Conservation (phyloP, 2,113 vertebrate genomes). For the Neotoma lepida region DNA sequence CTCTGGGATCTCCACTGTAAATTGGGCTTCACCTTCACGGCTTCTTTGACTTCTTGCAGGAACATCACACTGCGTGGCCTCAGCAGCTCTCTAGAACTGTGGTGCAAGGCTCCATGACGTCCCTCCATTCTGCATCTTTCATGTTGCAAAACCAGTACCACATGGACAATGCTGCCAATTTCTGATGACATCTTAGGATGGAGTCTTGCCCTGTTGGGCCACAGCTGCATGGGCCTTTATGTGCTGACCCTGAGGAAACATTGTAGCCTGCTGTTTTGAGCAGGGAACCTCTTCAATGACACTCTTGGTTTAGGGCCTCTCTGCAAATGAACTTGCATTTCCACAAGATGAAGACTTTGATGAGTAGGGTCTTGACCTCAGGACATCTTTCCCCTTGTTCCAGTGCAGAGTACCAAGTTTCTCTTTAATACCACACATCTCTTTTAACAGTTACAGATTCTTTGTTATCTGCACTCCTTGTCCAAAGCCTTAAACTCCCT, state of each 20-base stretch:
- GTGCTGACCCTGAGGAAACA: background rate
- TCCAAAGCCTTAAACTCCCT: background rate
- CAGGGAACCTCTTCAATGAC: background rate
- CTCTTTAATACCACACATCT: background rate
- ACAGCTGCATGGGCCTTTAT: background rate
- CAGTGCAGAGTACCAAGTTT: background rate
- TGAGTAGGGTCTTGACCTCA: background rate
- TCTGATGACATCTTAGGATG: background rate
- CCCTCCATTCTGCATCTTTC: background rate
- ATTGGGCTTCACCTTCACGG: background rate
- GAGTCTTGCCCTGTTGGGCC: too few species aligned
- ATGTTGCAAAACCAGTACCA: too few species aligned
- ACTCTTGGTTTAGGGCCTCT: background rate
- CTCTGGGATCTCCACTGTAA: background rate
- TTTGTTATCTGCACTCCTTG: too few species aligned
- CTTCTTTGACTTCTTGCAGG: background rate
- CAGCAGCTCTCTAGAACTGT: background rate
- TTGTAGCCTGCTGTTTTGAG: background rate
- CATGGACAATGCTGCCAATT: too few species aligned
- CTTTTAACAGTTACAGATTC: background rate
- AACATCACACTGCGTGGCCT: background rate
- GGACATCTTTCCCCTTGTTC: background rate
- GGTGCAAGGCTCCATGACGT: too few species aligned
- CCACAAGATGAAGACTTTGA: background rate
- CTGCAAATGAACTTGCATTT: background rate